Evolutionary conservation across 2,113 vertebrate genomes (phyloP).

Genomic region (Elaphurus davidianus): DNA sequence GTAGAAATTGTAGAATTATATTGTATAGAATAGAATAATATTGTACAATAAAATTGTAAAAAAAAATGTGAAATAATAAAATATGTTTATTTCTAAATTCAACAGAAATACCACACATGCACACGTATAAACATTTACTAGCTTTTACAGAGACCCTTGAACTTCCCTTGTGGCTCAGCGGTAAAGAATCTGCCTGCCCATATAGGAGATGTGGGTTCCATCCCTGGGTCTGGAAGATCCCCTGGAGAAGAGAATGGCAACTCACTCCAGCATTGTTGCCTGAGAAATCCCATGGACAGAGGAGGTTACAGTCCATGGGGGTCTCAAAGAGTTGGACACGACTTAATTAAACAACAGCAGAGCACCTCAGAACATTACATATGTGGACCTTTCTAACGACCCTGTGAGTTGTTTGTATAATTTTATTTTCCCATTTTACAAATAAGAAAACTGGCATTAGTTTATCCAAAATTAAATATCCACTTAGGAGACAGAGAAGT

Average conservation of each 20-base stretch:
- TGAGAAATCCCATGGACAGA: background rate
- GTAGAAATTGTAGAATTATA: background rate
- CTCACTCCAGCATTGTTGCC: background rate
- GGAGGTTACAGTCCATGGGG: background rate
- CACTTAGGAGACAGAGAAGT: background rate
- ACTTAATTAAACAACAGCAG: background rate
- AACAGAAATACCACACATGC: background rate
- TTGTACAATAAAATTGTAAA: background rate
- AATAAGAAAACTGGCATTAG: background rate
- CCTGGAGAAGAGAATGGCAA: background rate
- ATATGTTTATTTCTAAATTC: background rate
- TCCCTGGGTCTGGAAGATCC: background rate
- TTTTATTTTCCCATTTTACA: background rate
- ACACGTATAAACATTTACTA: background rate
- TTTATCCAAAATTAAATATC: background rate
- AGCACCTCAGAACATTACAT: background rate
- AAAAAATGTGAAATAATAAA: background rate
- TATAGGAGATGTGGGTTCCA: background rate
- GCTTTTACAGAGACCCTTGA: background rate
- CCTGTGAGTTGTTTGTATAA: background rate
- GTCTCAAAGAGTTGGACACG: background rate
- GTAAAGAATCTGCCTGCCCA: background rate
- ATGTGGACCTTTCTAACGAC: background rate
- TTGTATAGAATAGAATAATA: background rate
- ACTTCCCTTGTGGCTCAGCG: background rate